Evolutionary conservation across 2,113 vertebrate genomes (phyloP).

Genomic region (Rhea americana): DNA sequence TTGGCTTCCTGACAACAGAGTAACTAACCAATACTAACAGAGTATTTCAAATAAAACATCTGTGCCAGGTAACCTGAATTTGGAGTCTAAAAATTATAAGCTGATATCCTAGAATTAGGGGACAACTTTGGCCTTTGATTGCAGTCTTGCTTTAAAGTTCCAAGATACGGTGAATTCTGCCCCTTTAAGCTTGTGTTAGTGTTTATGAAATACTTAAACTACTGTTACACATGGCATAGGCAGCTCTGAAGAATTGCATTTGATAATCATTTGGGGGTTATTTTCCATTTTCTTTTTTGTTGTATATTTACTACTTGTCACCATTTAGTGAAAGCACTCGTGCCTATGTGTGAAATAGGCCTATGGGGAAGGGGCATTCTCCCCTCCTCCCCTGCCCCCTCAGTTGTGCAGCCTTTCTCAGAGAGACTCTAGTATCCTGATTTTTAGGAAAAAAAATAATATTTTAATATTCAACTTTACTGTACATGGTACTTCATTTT

Average conservation of each 20-base stretch:
- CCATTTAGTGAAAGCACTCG: neutral
- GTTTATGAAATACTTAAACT: neutral
- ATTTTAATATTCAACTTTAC: fast-evolving
- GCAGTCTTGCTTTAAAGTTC: neutral
- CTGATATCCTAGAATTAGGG: neutral
- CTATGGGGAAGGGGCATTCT: neutral
- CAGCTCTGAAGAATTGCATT: neutral
- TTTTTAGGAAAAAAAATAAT: neutral
- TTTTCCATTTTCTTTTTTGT: neutral
- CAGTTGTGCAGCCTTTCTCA: neutral
- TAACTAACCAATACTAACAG: too few relatives aligned
- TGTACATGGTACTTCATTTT: too few relatives aligned
- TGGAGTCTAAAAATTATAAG: neutral
- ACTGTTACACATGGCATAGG: neutral
- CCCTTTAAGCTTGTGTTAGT: neutral
- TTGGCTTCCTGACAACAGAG: too few relatives aligned
- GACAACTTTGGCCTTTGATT: fast-evolving
- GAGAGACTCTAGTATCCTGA: neutral
- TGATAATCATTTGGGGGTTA: neutral
- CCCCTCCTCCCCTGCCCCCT: too few relatives aligned
- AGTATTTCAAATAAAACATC: too few relatives aligned
- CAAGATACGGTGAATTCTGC: neutral
- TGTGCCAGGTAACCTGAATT: neutral
- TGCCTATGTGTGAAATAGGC: neutral
- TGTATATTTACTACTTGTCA: fast-evolving